Evolutionary conservation across 2,888 invertebrate genomes (phyloP).

Genomic region (Balanococcus diminutus): DNA sequence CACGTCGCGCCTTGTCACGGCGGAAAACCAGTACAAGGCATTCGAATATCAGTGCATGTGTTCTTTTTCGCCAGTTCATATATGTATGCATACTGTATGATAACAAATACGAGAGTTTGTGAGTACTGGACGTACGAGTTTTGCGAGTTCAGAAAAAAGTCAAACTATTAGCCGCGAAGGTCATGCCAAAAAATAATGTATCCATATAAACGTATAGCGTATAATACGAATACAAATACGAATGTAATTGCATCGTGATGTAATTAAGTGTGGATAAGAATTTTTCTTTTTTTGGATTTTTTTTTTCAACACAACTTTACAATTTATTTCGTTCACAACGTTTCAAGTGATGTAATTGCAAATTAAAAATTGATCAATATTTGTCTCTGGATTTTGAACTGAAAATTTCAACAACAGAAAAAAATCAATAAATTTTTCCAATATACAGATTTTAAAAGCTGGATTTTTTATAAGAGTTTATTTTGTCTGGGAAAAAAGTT

Average conservation of each 20-base stretch:
- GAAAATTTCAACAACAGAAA: too few species aligned
- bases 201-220: neutral
- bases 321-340: too few species aligned
- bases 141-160: conserved; percentile 27
- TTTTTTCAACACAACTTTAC: too few species aligned
- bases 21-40: neutral
- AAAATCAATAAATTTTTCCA: too few species aligned
- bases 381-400: too few species aligned
- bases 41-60: conserved; percentile 24
- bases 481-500: too few species aligned
- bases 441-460: too few species aligned
- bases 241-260: neutral
- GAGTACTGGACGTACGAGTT: conserved; percentile 37
- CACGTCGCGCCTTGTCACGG: neutral
- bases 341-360: too few species aligned
- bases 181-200: neutral
- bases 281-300: too few species aligned
- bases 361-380: too few species aligned
- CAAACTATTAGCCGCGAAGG: conserved; percentile 32
- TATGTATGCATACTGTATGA: neutral
- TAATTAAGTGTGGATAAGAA: too few species aligned
- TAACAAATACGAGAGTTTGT: conserved; percentile 20
- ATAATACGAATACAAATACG: neutral
- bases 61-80: neutral
- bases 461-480: too few species aligned